Conservation (phyloP, 1,140 invertebrate species). For the Drosophila quadrilineata region DNA sequence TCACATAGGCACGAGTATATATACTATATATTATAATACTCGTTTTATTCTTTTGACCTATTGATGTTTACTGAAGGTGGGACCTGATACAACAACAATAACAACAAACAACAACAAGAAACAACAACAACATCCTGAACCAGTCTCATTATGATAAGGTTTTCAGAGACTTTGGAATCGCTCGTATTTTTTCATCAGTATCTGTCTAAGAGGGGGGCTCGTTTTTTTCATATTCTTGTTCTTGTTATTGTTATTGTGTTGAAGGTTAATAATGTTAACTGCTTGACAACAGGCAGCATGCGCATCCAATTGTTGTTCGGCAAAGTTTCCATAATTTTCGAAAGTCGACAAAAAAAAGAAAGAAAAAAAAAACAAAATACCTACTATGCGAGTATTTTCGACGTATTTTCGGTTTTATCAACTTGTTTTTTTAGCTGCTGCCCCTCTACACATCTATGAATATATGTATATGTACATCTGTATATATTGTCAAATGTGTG, state of each 20-base stretch:
- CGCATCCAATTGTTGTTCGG: slow-evolving; percentile 16
- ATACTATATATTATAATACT: neutral
- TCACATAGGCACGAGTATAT: neutral
- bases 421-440: slow-evolving; percentile 52
- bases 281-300: slow-evolving; percentile 20
- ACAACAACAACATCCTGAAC: slow-evolving; percentile 37
- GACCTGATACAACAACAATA: too few species aligned
- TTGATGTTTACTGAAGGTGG: slow-evolving; percentile 11
- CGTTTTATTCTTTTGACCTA: slow-evolving; percentile 30
- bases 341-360: too few species aligned
- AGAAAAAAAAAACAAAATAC: too few species aligned
- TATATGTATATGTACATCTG: slow-evolving; percentile 65
- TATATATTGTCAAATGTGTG: too few species aligned
- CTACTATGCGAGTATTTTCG: slow-evolving; percentile 19
- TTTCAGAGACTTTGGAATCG: slow-evolving; percentile 15
- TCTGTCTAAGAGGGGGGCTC: slow-evolving; percentile 19
- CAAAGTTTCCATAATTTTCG: slow-evolving; percentile 42
- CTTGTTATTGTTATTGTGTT: neutral
- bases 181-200: too few species aligned
- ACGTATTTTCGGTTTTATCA: slow-evolving; percentile 53
- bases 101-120: too few species aligned
- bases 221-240: slow-evolving; percentile 19
- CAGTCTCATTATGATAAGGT: slow-evolving; percentile 17
- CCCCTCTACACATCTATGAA: slow-evolving; percentile 1
- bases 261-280: slow-evolving; percentile 29